Base-by-base conservation (phyloP, 2,888 invertebrate species). In the Adelphocoris suturalis region DNA sequence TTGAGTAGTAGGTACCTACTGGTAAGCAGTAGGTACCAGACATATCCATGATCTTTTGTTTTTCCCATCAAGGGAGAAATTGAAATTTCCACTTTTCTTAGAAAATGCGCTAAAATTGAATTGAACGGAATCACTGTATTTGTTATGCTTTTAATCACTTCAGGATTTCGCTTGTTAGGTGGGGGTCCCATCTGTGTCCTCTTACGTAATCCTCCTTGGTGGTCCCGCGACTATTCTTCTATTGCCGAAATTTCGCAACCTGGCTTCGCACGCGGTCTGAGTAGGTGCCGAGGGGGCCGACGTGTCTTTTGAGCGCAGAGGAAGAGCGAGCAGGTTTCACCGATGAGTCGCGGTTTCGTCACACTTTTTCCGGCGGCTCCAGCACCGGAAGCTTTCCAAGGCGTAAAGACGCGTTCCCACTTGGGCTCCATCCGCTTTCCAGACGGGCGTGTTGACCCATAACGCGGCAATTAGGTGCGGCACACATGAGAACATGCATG, bases 241-340 rank as follows among this genome's bases (percentile, higher is more conserved):
- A n/a, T 16, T 16, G 57, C 57, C 57, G 57, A 57, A 57, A 57
- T 57, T 57, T 57, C 57, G 57, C 57, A 57, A 57, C 57, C 57
- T 57, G 57, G 16, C 57, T 57, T 57, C 11, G 57, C 57, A 57
- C 57, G 57, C 57, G 57, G 11, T 57, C 57, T n/a, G 57, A 57
- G 57, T n/a, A 37, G 37, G 37, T 37, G 37, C 37, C 37, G 37
- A 37, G 37, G 37, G 37, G 37, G 37, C 37, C 57, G 16, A 57
- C 57, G 57, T 57, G 57, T 57, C 57, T 57, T 57, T 57, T 57
- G 19, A 57, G 57, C 57, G 57, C 57, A 57, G 57, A 57, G 57
- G 37, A 37, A 37, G 57, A 57, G 19, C n/a, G 19, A n/a, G n/a
- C n/a, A 57, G 57, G 57, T 57, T 57, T 57, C 57, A 57, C 57